A percentile compares a stretch with the other conserved stretches of the same genome.
phyloP scores from a whole-genome alignment of 1,140 invertebrate species.

The Eueides isabella region DNA sequence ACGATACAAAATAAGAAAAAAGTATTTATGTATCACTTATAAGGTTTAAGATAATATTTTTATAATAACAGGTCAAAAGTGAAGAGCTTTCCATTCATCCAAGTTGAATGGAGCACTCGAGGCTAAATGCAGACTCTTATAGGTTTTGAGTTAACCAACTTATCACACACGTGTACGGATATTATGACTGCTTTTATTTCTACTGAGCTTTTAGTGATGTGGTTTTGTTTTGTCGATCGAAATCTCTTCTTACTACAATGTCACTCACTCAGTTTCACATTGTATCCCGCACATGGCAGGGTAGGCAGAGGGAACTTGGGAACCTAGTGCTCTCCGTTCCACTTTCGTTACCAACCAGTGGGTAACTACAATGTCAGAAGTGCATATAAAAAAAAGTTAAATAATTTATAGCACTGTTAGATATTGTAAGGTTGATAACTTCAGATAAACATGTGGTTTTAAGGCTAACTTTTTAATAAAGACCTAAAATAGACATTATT shows the following conservation, averaged over 20 bases:
- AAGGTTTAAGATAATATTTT: not conserved
- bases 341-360: no score
- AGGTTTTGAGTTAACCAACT: constrained; percentile 34
- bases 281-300: no score
- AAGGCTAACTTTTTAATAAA: no score
- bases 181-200: constrained; percentile 72
- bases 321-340: no score
- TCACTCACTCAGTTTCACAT: no score
- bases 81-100: constrained; percentile 38
- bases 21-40: not conserved
- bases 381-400: no score
- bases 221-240: constrained; percentile 14
- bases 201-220: constrained; percentile 50
- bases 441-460: no score
- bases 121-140: constrained; percentile 43
- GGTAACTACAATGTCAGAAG: no score
- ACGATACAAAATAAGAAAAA: not conserved
- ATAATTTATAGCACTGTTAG: no score
- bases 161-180: constrained; percentile 60
- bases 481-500: no score
- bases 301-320: no score
- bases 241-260: not conserved
- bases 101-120: constrained; percentile 41
- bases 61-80: constrained; percentile 19
- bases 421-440: no score